Percentiles rank a stretch among this genome's conserved stretches.
phyloP scores from a whole-genome alignment of 1,140 invertebrate species.

The Drepana arcuata region DNA sequence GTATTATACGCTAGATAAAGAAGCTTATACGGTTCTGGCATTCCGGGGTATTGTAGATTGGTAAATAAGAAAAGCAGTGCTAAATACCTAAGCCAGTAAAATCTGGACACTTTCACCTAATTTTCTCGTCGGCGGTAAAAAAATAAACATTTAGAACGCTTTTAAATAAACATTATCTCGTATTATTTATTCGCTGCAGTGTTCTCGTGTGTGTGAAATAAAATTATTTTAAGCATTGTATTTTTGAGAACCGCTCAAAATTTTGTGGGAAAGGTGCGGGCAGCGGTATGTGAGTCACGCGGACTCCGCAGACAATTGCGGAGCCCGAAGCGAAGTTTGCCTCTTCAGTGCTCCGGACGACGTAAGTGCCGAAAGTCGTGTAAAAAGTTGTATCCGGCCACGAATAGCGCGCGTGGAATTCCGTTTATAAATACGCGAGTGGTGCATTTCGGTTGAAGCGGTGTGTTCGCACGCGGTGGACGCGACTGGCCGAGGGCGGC shows the following conservation, averaged over 20 bases:
- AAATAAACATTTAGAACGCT: slow-evolving; percentile 17
- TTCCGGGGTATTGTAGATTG: not conserved
- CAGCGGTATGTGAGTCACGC: slow-evolving; percentile 40
- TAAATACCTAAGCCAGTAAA: too few relatives aligned
- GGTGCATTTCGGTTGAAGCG: slow-evolving; percentile 7
- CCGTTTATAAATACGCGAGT: slow-evolving; percentile 63
- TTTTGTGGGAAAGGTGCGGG: slow-evolving; percentile 20
- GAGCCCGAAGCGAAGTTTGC: slow-evolving; percentile 25
- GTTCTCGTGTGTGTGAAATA: slow-evolving; percentile 26
- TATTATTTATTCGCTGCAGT: slow-evolving; percentile 33
- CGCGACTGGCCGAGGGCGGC: slow-evolving; percentile 3
- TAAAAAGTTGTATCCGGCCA: slow-evolving; percentile 67
- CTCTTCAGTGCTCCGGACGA: slow-evolving; percentile 61
- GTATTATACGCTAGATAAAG: not conserved
- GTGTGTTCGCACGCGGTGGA: slow-evolving; percentile 3
- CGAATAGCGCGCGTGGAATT: slow-evolving; percentile 55
- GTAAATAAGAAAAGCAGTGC: not conserved
- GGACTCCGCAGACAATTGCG: slow-evolving; percentile 44
- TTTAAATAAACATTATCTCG: slow-evolving; percentile 25
- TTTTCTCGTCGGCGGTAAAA: slow-evolving; percentile 9
- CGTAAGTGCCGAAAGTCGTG: slow-evolving; percentile 69
- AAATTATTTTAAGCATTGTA: slow-evolving; percentile 42
- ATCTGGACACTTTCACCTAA: not conserved
- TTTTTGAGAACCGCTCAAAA: slow-evolving; percentile 37
- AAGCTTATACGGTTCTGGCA: too few relatives aligned